phyloP scores from a whole-genome alignment of 2,797 vertebrate genomes.

The Oreortyx pictus region DNA sequence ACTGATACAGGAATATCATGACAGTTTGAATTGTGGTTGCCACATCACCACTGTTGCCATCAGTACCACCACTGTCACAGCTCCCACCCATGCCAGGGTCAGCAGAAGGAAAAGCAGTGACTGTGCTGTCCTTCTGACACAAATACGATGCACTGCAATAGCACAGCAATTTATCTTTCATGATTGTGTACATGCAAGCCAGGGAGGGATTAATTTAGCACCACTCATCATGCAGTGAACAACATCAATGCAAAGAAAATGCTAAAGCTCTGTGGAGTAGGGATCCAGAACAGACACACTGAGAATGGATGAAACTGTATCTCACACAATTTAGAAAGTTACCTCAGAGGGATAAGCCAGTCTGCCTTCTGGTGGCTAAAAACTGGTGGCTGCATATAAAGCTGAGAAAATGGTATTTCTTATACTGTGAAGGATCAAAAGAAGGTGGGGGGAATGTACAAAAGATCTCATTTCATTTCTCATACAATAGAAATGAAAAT shows the following conservation, averaged over 20 bases:
- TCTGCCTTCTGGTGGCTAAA: neutral
- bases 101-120: neutral
- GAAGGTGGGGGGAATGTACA: neutral
- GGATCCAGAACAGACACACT: neutral
- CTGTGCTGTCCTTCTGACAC: neutral
- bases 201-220: neutral
- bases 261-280: neutral
- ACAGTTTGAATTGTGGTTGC: neutral
- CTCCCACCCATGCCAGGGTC: rapidly evolving
- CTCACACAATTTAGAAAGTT: neutral
- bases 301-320: neutral
- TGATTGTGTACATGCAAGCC: neutral
- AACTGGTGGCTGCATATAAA: neutral
- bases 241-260: neutral
- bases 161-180: neutral
- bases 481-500: neutral
- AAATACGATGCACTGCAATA: neutral
- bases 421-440: neutral
- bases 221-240: neutral
- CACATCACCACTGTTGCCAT: neutral
- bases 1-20: neutral
- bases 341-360: neutral
- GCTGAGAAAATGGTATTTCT: neutral
- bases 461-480: neutral
- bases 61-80: neutral